Conservation (phyloP, 2,888 invertebrate species). For the Lasioglossum lativentre region DNA sequence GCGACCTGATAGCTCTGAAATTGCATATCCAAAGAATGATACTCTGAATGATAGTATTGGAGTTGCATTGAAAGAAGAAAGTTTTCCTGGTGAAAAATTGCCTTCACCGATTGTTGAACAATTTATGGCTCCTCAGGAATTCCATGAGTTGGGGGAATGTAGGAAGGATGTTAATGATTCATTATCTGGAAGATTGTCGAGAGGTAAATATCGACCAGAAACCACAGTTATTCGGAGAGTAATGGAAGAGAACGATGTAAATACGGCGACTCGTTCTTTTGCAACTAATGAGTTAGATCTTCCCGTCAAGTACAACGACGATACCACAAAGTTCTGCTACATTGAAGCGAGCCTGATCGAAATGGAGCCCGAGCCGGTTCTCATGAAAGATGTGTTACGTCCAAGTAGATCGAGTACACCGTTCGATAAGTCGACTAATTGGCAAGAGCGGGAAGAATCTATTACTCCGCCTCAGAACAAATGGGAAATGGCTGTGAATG, state of each 20-base stretch:
- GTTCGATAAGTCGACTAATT: not conserved
- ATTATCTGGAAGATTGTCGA: not conserved
- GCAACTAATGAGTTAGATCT: not conserved
- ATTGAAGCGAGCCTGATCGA: conserved; percentile 1
- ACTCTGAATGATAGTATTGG: no score
- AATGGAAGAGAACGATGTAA: not conserved
- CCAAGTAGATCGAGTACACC: conserved; percentile 55
- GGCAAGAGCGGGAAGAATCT: not conserved
- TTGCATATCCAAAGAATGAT: not conserved
- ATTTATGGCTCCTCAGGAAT: not conserved
- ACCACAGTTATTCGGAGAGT: not conserved
- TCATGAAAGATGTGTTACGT: not conserved
- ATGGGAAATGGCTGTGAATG: conserved; percentile 33
- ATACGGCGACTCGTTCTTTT: not conserved
- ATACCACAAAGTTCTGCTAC: not conserved
- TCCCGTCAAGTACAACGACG: not conserved
- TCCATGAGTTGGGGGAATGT: not conserved
- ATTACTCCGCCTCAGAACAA: not conserved
- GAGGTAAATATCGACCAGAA: not conserved
- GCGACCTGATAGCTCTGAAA: not conserved
- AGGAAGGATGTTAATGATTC: not conserved
- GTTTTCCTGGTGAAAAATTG: not conserved
- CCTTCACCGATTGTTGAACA: not conserved
- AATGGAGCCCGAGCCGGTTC: conserved; percentile 13
- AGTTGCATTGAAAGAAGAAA: not conserved